phyloP scores from a whole-genome alignment of 2,113 vertebrate species.

The Axis porcinus region DNA sequence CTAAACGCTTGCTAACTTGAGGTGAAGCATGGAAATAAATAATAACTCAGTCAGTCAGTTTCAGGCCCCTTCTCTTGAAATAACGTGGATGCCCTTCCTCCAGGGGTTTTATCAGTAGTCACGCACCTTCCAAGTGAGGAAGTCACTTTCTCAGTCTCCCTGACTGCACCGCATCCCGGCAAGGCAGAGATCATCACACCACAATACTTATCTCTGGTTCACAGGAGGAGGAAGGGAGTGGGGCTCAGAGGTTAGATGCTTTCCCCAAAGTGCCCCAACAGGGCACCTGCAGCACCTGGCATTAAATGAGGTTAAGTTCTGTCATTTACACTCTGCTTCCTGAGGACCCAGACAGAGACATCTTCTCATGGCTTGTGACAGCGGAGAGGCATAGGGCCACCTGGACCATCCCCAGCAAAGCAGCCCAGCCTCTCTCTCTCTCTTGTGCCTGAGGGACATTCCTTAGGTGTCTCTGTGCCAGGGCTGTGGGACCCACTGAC shows the following conservation, averaged over 20 bases:
- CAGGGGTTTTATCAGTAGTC: neutral
- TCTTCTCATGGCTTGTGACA: rapidly evolving
- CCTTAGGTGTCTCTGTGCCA: neutral
- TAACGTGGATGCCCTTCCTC: neutral
- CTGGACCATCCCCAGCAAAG: neutral
- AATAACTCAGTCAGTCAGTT: neutral
- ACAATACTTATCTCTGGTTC: neutral
- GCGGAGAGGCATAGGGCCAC: neutral
- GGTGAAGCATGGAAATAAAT: neutral
- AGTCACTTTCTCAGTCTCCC: neutral
- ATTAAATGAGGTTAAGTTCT: neutral
- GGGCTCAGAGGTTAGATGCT: neutral
- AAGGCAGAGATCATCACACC: neutral
- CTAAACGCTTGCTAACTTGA: neutral
- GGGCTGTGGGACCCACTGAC: neutral
- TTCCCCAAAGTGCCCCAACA: neutral
- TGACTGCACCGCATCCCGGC: neutral
- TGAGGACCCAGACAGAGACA: neutral
- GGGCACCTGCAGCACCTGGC: neutral
- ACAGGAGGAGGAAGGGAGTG: neutral
- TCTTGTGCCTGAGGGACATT: neutral
- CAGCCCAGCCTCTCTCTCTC: neutral
- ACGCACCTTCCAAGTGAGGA: neutral
- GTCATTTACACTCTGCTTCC: neutral
- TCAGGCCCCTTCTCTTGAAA: neutral